Evolutionary conservation across 2,113 vertebrate genomes (phyloP).

Genomic region (Machaerirhynchus nigripectus): DNA sequence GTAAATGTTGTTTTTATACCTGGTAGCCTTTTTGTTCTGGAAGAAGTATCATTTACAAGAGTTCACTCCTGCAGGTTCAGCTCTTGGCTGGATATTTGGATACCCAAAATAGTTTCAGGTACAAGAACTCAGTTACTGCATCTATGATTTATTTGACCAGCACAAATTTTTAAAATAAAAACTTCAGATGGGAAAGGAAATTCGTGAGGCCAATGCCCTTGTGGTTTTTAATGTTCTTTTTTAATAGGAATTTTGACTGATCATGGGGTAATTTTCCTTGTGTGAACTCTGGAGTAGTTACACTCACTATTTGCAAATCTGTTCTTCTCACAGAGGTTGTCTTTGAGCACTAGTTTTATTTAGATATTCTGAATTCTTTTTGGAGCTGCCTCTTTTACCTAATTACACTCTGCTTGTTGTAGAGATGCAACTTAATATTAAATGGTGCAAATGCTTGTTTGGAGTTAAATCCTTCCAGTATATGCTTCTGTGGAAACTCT

Average conservation of each 20-base stretch:
- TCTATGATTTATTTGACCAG: neutral
- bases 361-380: neutral
- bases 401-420: neutral
- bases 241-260: neutral
- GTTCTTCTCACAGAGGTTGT: neutral
- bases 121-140: neutral
- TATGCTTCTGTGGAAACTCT: neutral
- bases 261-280: neutral
- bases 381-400: neutral
- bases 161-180: neutral
- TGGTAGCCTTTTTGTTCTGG: neutral
- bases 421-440: neutral
- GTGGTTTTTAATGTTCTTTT: neutral
- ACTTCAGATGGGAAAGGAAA: neutral
- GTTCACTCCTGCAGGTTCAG: neutral
- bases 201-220: rapidly evolving
- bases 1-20: neutral
- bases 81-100: neutral
- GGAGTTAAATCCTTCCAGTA: neutral
- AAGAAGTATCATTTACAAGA: neutral
- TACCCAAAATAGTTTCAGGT: neutral
- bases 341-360: neutral
- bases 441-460: neutral
- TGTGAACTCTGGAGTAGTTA: neutral
- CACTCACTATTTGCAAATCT: neutral